phyloP scores from a whole-genome alignment of 2,113 vertebrate genomes.

The Cariama cristata region DNA sequence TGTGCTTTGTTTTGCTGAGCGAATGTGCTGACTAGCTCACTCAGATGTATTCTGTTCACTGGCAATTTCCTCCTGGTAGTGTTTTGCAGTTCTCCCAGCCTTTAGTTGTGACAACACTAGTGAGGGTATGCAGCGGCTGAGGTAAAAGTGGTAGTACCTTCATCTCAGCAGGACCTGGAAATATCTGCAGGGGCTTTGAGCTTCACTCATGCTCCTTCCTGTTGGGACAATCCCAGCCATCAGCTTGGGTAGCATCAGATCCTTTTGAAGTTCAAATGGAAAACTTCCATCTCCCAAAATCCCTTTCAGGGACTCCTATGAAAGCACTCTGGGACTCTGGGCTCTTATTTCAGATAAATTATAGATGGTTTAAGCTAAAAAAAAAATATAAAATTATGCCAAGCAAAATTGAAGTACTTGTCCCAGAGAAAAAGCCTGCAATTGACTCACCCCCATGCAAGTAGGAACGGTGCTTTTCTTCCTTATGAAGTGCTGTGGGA shows the following conservation, averaged over 20 bases:
- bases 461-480: not conserved
- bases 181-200: not conserved
- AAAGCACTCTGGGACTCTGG: not conserved
- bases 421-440: not conserved
- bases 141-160: not conserved
- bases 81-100: not conserved
- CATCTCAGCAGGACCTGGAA: not conserved
- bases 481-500: not conserved
- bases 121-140: not conserved
- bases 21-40: not conserved
- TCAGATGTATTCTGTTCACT: accelerated
- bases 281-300: not conserved
- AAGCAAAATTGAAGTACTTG: not conserved
- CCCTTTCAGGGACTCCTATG: not conserved
- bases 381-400: not conserved
- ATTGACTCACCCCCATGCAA: not conserved
- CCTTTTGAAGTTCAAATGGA: not conserved
- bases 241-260: not conserved
- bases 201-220: not conserved
- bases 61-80: not conserved
- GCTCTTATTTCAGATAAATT: not conserved
- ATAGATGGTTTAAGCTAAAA: not conserved
- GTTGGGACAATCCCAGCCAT: not conserved
- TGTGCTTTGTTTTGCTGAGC: not conserved
- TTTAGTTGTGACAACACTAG: not conserved